Percentiles rank a stretch among this genome's conserved stretches.
phyloP scores from a whole-genome alignment of 2,797 vertebrate genomes.

The Erithacus rubecula region DNA sequence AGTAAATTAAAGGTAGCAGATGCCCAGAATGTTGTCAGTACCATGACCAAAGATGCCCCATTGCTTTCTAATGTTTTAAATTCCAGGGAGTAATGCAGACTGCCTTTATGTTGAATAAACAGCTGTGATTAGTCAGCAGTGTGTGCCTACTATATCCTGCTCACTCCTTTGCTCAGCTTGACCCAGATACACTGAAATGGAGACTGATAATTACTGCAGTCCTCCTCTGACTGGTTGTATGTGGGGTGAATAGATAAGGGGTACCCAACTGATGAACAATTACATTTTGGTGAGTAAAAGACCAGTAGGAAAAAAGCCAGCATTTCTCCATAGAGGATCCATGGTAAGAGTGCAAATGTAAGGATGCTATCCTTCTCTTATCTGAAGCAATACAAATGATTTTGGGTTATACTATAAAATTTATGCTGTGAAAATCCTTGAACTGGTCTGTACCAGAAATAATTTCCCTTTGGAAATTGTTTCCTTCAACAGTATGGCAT shows the following conservation, averaged over 20 bases:
- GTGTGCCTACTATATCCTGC: background rate
- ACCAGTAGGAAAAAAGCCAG: background rate
- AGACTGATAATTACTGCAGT: background rate
- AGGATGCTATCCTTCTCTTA: background rate
- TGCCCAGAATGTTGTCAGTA: background rate
- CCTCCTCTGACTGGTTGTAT: background rate
- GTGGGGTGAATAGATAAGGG: background rate
- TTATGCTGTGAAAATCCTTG: background rate
- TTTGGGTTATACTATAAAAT: background rate
- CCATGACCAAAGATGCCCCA: background rate
- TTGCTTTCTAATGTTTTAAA: background rate
- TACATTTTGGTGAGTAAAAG: background rate
- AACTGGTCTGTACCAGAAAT: background rate
- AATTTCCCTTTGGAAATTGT: background rate
- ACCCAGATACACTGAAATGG: background rate
- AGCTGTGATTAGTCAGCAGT: background rate
- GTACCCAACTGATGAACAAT: background rate
- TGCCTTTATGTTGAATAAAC: background rate
- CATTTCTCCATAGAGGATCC: background rate
- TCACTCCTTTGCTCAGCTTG: background rate
- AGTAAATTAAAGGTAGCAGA: background rate
- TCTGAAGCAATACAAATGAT: background rate
- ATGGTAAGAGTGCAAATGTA: background rate
- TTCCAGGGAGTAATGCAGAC: background rate
- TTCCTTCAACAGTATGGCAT: background rate